phyloP scores from a whole-genome alignment of 2,797 vertebrate species.

The Takifugu ocellatus region DNA sequence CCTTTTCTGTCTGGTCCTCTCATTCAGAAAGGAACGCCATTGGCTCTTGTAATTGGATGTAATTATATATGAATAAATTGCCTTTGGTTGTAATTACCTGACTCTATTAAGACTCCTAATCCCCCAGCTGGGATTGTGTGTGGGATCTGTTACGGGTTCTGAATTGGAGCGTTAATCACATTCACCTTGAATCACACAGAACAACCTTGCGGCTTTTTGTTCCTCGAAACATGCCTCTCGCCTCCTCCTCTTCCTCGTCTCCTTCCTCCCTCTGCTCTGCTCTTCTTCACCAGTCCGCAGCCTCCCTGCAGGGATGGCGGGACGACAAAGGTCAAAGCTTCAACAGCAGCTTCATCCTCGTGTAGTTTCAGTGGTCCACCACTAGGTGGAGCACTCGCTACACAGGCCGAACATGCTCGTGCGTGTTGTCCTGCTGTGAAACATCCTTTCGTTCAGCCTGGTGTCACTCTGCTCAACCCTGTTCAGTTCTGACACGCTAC shows the following conservation, averaged over 20 bases:
- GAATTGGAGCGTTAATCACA: slow-evolving; percentile 24
- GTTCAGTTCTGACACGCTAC: slow-evolving; percentile 31
- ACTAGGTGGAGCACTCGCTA: slow-evolving; percentile 67
- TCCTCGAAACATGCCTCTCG: slow-evolving; percentile 4
- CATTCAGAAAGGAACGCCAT: slow-evolving; percentile 37
- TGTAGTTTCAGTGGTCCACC: slow-evolving; percentile 14
- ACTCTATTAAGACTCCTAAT: slow-evolving; percentile 48
- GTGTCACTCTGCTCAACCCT: slow-evolving; percentile 19
- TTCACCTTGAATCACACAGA: slow-evolving; percentile 60
- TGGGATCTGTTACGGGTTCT: slow-evolving; percentile 13
- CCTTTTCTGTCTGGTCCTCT: slow-evolving; percentile 13
- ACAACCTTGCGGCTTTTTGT: slow-evolving; percentile 16
- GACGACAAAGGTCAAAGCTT: slow-evolving; percentile 40
- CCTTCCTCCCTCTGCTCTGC: background rate
- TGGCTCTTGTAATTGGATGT: slow-evolving; percentile 58
- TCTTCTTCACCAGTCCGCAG: slow-evolving; percentile 29
- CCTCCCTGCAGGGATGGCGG: slow-evolving; percentile 36
- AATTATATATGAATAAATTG: slow-evolving; percentile 68
- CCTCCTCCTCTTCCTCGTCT: background rate
- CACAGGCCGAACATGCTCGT: slow-evolving; percentile 24
- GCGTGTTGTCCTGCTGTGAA: slow-evolving; percentile 30
- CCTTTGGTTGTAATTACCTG: slow-evolving; percentile 68
- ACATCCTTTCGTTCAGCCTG: slow-evolving; percentile 13
- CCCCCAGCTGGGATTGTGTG: slow-evolving; percentile 21
- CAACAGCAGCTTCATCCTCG: slow-evolving; percentile 17